phyloP scores from a whole-genome alignment of 2,113 vertebrate species.

The Chamaea fasciata region DNA sequence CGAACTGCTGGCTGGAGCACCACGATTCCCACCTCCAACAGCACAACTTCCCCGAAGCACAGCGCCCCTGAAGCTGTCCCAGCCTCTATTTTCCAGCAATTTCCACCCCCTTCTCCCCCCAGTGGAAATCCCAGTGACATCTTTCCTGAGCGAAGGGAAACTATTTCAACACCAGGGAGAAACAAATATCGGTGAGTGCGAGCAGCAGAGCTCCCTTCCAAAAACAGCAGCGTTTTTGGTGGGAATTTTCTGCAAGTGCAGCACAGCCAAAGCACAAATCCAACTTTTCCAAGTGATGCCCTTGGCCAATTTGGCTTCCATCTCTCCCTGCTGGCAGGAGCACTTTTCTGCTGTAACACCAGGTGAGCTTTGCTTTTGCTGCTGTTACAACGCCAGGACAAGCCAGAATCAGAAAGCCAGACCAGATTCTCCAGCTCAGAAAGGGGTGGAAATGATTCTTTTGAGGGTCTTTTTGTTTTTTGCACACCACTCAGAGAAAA shows the following conservation, averaged over 20 bases:
- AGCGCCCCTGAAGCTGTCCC: neutral
- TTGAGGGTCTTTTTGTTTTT: neutral
- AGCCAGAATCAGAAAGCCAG: conserved; percentile 14
- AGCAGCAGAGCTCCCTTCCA: neutral
- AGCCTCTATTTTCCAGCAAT: neutral
- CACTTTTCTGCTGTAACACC: neutral
- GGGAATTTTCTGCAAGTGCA: conserved; percentile 60
- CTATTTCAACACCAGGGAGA: neutral
- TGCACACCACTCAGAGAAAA: neutral
- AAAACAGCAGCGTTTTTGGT: conserved; percentile 30
- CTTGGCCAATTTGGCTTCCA: conserved; percentile 54
- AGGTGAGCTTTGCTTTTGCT: conserved; percentile 53
- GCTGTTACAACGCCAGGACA: neutral
- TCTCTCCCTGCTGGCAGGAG: conserved; percentile 25
- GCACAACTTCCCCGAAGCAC: neutral
- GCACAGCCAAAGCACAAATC: conserved; percentile 59
- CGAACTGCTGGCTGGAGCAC: neutral
- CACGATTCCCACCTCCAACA: neutral
- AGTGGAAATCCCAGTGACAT: neutral
- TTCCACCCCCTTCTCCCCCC: neutral
- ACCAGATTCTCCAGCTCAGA: neutral
- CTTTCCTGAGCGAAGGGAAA: neutral
- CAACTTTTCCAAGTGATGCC: conserved; percentile 54
- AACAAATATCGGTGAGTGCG: neutral
- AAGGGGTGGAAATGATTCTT: neutral